Base-by-base conservation (phyloP, 37 sponge, comb jelly and placozoan genomes). In the Eunapius fragilis region DNA sequence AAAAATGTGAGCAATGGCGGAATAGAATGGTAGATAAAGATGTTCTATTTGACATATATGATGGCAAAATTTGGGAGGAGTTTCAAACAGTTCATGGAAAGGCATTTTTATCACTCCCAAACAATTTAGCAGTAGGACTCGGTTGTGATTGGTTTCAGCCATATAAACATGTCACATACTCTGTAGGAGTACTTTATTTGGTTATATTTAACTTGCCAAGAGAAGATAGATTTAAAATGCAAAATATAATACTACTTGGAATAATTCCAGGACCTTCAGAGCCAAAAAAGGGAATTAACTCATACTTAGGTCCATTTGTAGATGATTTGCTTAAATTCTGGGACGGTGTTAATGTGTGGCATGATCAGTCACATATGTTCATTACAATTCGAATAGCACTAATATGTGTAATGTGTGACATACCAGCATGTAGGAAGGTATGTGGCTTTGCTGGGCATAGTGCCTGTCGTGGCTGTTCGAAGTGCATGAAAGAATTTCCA, bases 221-320 rank as follows among this genome's bases (percentile, higher is more conserved):
- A 5, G 1, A 31, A 47, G 26, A 77, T 25, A 31, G 89, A 33
- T 92, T 41, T 58, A 92, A 85, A 38, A 24, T 27, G 22, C 77
- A 92, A 34, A 88, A 92, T 49, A 35, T 88, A 11, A 31, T 81
- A 34, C 70, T 92, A 28, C 24, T 92, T 28, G 89, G 86, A 22
- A 81, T 92, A 19, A 81, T 92, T 19, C 92, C 92, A 41, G 92
- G 92, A 31, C 92, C 92, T 36, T n/a, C 23, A 72, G 88, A 92
- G 45, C 85, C 88, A 58, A 26, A 67, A 34, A 49, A 75, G 19
- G 48, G 37, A 19, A 81, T 92, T 11, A 92, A 92, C 69, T 41
- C 89, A 71, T 92, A 70, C 34, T 28, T 92, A 25, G 58, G 34
- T 12, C 85, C 88, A 45, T 37, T 92, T 19, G 84, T 92, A 24